Conservation (phyloP, 2,113 vertebrate species). For the Phalacrocorax pelagicus region DNA sequence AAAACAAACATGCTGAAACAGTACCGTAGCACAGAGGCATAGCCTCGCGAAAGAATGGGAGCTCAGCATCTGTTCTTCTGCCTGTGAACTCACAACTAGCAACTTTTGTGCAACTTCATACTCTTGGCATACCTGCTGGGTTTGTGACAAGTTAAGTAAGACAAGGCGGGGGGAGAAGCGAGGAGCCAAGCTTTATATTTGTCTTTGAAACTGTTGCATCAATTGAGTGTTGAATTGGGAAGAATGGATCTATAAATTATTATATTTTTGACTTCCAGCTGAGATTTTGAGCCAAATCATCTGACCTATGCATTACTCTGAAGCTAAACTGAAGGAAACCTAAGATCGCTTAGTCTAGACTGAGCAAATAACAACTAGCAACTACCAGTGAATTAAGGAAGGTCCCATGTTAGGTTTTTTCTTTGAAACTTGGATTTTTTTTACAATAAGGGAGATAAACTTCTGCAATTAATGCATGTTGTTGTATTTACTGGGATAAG, state of each 20-base stretch:
- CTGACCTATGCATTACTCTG: background rate
- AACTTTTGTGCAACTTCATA: background rate
- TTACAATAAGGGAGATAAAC: background rate
- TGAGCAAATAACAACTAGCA: background rate
- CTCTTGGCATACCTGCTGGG: background rate
- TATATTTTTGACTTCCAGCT: background rate
- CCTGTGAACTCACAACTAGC: background rate
- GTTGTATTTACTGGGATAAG: background rate
- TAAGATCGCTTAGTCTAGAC: background rate
- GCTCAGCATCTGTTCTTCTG: background rate
- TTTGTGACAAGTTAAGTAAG: background rate
- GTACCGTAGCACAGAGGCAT: background rate
- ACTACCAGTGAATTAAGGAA: background rate
- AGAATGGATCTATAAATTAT: background rate
- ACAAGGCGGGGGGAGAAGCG: accelerated
- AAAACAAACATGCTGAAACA: background rate
- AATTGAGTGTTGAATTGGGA: background rate
- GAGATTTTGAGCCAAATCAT: background rate
- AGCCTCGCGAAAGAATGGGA: background rate
- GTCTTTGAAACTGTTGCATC: background rate
- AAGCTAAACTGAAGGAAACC: background rate
- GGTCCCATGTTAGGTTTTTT: background rate
- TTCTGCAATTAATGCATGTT: background rate
- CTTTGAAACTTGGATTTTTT: background rate
- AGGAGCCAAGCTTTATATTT: background rate